Base-by-base conservation (phyloP, 1,140 invertebrate species). In the Drosophila suzukii region DNA sequence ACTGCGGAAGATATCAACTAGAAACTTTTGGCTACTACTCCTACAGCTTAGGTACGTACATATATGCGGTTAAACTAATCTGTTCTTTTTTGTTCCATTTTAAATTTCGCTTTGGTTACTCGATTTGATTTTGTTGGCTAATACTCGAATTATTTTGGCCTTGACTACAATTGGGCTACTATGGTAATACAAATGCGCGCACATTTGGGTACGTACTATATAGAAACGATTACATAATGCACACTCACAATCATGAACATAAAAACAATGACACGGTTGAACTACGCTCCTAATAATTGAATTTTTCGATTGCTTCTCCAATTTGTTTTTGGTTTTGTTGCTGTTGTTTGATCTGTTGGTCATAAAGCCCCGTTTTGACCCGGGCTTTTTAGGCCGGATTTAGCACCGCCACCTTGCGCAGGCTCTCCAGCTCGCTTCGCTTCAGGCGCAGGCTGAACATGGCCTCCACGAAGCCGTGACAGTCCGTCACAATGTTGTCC, bases 401-500 rank as follows among this genome's bases (percentile, higher is more conserved):
- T 71, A 91, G 55, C 65, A 82, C 75, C 11, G 82, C 65, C 34
- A 94, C 94, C 65, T 85, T 91, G 47, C 95, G 93, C 89, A 96
- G 91, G 78, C 93, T 94, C 63, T 92, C 82, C 75, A 96, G 93
- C 66, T 93, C 93, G 56, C 89, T 93, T 57, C 93, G 93, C 73
- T 95, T 94, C 88, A 96, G 93, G 62, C 95, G 94, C 86, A 95
- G 91, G 92, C 93, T 94, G 90, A 97, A 96, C 91, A 96, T 95
- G 82, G 94, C 94, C 92, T 96, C 92, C 93, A 97, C 96, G 91
- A 97, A 97, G 36, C 94, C 93, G 91, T 97, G 96, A 90, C 96
- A 97, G 82, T 96, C 93, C 13, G 96, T 93, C 51, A 95, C 95
- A 79, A 94, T 93, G 61, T 93, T 93, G 83, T 95, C 95, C 78